phyloP scores from a whole-genome alignment of 2,797 vertebrate species.

The Distichodus sexfasciatus region DNA sequence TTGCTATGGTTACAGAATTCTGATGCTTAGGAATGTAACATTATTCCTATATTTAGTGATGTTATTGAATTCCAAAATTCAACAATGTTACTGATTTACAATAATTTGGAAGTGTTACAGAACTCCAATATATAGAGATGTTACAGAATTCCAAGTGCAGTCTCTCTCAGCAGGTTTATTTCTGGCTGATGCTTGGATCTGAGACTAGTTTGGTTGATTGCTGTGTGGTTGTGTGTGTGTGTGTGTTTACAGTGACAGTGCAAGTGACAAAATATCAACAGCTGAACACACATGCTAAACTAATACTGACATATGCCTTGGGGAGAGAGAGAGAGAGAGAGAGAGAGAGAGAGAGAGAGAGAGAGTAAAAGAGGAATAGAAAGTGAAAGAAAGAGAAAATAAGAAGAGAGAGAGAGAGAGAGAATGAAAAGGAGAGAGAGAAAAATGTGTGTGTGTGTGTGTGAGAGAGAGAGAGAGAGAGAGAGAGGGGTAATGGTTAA shows the following conservation, averaged over 20 bases:
- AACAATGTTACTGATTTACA: too few species aligned
- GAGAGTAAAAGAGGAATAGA: neutral
- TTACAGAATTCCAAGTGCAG: too few species aligned
- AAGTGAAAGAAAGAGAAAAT: neutral
- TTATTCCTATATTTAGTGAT: too few species aligned
- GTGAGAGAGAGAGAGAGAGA: conserved; percentile 44
- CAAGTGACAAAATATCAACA: neutral
- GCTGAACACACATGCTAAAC: neutral
- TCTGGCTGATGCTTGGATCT: too few species aligned
- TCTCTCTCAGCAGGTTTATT: too few species aligned
- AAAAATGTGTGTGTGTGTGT: too few species aligned
- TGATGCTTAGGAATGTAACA: too few species aligned
- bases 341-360: conserved; percentile 4
- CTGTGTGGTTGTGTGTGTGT: neutral
- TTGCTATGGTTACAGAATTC: too few species aligned
- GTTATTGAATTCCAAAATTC: too few species aligned
- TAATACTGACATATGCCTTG: neutral
- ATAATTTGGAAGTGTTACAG: too few species aligned
- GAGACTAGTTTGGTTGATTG: conserved; percentile 10
- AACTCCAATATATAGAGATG: too few species aligned
- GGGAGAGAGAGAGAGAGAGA: neutral
- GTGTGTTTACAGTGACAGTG: neutral
- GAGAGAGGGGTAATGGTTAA: neutral
- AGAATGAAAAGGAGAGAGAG: conserved; percentile 33
- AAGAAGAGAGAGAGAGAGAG: neutral